Percentiles rank a stretch among this genome's conserved stretches.
phyloP scores from a whole-genome alignment of 1,140 invertebrate species.

The Cardiocondyla obscurior region DNA sequence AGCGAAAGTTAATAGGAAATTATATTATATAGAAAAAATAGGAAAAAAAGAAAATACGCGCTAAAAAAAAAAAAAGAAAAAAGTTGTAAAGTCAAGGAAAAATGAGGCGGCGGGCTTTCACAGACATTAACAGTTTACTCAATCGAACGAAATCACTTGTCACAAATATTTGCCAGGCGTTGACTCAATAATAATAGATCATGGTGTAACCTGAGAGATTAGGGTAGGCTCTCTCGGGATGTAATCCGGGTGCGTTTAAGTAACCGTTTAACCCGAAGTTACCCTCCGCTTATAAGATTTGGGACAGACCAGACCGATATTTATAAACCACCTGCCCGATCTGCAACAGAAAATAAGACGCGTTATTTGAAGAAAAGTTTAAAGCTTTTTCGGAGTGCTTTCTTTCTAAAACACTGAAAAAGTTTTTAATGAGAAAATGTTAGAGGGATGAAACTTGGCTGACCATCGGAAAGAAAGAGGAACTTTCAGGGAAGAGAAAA shows the following conservation, averaged over 20 bases:
- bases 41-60: too few relatives aligned
- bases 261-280: slow-evolving; percentile 62
- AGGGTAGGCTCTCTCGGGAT: slow-evolving; percentile 30
- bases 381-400: background rate
- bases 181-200: background rate
- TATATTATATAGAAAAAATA: too few relatives aligned
- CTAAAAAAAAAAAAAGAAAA: too few relatives aligned
- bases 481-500: background rate
- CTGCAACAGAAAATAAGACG: background rate
- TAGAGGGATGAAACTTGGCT: background rate
- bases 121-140: too few relatives aligned
- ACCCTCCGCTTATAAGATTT: slow-evolving; percentile 15
- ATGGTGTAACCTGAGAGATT: slow-evolving; percentile 67
- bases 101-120: too few relatives aligned
- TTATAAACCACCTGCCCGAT: background rate
- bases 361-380: background rate
- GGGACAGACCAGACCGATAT: background rate
- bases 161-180: background rate
- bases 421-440: background rate
- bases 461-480: background rate
- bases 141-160: too few relatives aligned
- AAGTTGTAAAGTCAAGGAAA: too few relatives aligned
- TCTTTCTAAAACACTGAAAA: background rate
- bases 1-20: background rate
- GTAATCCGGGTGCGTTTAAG: slow-evolving; percentile 70